phyloP scores from a whole-genome alignment of 2,888 invertebrate species.

The Brachyopa scutellaris region DNA sequence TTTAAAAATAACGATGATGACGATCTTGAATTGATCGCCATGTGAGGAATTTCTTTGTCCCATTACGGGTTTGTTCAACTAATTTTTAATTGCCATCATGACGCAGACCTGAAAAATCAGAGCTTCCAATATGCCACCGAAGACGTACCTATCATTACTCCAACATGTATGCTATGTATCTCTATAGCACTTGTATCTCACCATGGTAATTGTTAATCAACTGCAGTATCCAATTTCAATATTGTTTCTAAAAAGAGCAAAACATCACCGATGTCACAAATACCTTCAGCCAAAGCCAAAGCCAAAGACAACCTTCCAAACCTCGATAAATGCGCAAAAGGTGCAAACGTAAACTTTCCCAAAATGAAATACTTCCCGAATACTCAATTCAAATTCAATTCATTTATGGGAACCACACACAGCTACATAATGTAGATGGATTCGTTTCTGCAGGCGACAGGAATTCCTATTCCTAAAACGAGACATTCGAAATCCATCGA shows the following conservation, averaged over 20 bases:
- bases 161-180: no score
- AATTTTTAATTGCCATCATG: no score
- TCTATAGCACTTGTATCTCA: no score
- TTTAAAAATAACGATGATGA: no score
- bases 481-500: slow-evolving; percentile 62
- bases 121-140: no score
- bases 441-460: slow-evolving; percentile 45
- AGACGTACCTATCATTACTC: no score
- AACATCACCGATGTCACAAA: no score
- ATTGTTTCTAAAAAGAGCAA: background rate
- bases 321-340: background rate
- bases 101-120: no score
- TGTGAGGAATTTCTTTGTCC: no score
- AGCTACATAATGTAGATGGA: background rate
- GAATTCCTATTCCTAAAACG: slow-evolving; percentile 63
- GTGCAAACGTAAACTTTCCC: slow-evolving; percentile 31
- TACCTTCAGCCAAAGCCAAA: no score
- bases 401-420: slow-evolving; percentile 26
- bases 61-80: no score
- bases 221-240: slow-evolving; percentile 11
- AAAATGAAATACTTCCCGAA: slow-evolving; percentile 52
- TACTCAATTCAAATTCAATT: slow-evolving; percentile 65
- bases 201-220: background rate
- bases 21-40: no score
- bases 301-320: background rate